phyloP scores from a whole-genome alignment of 2,797 vertebrate species.

The Diceros bicornis region DNA sequence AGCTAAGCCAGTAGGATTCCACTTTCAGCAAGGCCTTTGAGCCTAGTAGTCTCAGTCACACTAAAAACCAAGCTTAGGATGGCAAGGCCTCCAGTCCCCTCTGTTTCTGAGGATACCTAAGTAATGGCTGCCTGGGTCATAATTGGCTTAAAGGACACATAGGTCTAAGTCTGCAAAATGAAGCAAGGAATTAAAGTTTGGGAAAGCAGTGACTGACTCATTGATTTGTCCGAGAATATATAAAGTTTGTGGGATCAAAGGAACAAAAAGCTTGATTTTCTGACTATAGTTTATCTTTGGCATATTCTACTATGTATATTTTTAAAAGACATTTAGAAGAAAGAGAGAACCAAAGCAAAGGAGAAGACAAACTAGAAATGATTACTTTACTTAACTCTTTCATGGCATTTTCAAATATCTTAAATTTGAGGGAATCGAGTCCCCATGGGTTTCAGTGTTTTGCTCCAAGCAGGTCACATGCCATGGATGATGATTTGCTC shows the following conservation, averaged over 20 bases:
- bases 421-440: neutral
- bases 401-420: constrained; percentile 12
- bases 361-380: constrained; percentile 40
- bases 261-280: neutral
- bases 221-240: neutral
- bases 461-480: constrained; percentile 29
- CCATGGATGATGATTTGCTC: neutral
- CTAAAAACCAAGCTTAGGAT: neutral
- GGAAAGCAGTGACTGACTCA: neutral
- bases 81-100: neutral
- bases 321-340: constrained; percentile 48
- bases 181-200: neutral
- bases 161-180: neutral
- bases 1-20: neutral
- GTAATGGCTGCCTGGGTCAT: neutral
- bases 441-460: neutral
- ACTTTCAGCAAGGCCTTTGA: neutral
- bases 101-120: neutral
- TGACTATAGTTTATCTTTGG: neutral
- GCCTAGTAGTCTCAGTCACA: neutral
- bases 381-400: constrained; percentile 63
- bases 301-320: neutral
- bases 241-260: neutral
- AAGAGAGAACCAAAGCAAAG: neutral
- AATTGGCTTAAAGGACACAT: neutral